Base-by-base conservation (phyloP, 2,113 vertebrate species). In the Toxotes chatareus region DNA sequence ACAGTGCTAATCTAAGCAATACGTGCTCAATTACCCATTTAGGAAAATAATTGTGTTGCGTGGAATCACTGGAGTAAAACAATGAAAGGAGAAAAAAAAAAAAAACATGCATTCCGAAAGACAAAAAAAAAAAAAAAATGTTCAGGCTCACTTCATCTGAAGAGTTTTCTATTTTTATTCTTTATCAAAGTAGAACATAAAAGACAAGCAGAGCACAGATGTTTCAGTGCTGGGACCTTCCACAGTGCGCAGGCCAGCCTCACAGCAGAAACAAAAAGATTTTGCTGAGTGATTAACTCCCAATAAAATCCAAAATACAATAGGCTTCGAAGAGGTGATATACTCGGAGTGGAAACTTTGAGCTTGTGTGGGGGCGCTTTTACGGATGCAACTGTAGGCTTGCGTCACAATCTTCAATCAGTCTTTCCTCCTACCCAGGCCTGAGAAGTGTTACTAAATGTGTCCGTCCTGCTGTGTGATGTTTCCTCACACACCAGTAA, bases 121-220 rank as follows among this genome's bases (percentile, higher is more conserved):
- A 70, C 14, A 75, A 13, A 66, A 61, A 21, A 42, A 44, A 70
- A 42, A 21, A 46, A 59, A 23, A 53, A 79, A 64, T 59, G 87
- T 73, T 77, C 68, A 61, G 76, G 36, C 64, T 81, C 64, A 82
- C 74, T 90, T 83, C 61, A 79, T 55, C 78, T 79, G 4, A 7
- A 85, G 73, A 82, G 71, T 64, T 85, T 86, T 82, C 73, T 88
- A 82, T 87, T 93, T 91, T 82, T 89, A 68, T 40, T 85, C 36
- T 71, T 76, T 63, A 78, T 86, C 85, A 88, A 83, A 88, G 73
- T 57, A 1, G 59, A 57, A 55, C 60, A 86, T 77, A 61, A 88
- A 88, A 89, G 55, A 83, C 51, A 5, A 73, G 47, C 57, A 4
- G 61, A 49, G 77, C 62, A 23, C 60, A 44, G 79, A 85, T 63